These are phyloP conservation scores for Pseudococcus jackbeardsleyi DNA, from an alignment of 2,888 invertebrate species.

Conservation along the genomic window DNA sequence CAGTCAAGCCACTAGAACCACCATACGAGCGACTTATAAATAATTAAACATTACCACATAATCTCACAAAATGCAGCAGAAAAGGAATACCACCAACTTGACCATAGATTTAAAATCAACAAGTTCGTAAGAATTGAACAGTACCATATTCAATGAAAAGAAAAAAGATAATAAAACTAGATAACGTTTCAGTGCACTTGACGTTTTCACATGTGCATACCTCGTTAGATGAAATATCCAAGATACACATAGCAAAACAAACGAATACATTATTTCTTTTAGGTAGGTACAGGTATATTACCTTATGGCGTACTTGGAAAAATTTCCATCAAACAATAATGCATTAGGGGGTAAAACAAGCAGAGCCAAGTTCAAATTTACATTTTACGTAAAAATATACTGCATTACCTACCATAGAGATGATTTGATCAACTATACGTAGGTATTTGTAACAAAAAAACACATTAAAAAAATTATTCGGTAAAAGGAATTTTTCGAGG, in stretches of 20 bases:
- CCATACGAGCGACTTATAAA: neutral
- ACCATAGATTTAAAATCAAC: constrained; percentile 23
- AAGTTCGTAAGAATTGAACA: neutral
- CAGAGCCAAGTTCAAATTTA: neutral
- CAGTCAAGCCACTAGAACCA: too few species aligned
- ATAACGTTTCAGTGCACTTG: neutral
- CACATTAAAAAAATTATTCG: neutral
- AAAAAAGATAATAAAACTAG: neutral
- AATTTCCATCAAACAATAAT: neutral
- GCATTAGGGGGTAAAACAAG: neutral
- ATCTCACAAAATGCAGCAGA: neutral
- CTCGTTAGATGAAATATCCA: neutral
- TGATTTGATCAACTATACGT: neutral
- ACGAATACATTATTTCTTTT: neutral
- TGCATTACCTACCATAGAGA: neutral
- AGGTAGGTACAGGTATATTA: neutral
- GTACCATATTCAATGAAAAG: neutral
- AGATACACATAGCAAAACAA: neutral
- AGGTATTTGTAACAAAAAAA: neutral
- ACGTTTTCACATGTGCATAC: neutral
- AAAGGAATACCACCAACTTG: neutral
- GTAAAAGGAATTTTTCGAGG: neutral
- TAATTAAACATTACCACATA: neutral
- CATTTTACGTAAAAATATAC: neutral
- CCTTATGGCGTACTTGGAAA: neutral